Base-by-base conservation (phyloP, 2,797 vertebrate species). In the Clarias platycephalus region DNA sequence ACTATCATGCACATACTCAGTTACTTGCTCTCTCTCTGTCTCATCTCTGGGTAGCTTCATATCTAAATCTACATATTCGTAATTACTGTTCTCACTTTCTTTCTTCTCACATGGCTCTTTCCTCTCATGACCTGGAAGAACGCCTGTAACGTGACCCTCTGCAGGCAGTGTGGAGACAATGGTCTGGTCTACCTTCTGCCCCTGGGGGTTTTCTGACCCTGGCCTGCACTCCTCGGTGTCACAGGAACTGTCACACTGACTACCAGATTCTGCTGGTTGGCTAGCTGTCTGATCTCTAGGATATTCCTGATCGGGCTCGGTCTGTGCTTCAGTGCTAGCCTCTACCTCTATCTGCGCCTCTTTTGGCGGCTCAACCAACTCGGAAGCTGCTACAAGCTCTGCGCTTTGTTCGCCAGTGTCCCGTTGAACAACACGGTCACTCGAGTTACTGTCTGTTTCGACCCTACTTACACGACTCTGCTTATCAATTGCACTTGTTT, bases 11-110 rank as follows among this genome's bases (percentile, higher is more conserved):
- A 85, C 16, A 24, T 74, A 62, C 53, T 80, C 74, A 26, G 4
- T 12, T 9, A 1, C 58, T 53, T 64, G 68, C 16, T 63, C 37
- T 31, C 7, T 49, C 57, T 75, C 81, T 31, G 70, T 15, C 58
- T 31, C 28, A 49, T 87, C 88, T 31, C 67, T 67, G 55, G 90
- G 82, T 80, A 85, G 88, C 62, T 86, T 77, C 20, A 60, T 40
- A 60, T 78, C 53, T 57, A 75, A 55, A n/a, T 22, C 78, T 34
- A 44, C 53, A 8, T 22, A 79, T 72, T 26, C 49, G 72, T 82
- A 67, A 7, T 55, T 66, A 24, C 77, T 75, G 53, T 63, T 67
- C 62, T 83, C 31, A 15, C 74, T 34, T 58, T 76, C 74, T 31
- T 57, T 77, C 63, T 85, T 9, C 75, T 79, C 74, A 20, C 15